Evolutionary conservation across 2,797 vertebrate species (phyloP), one percentile per base, ranked within the genome.

Genomic region (Sebastiscus albofasciatus): DNA sequence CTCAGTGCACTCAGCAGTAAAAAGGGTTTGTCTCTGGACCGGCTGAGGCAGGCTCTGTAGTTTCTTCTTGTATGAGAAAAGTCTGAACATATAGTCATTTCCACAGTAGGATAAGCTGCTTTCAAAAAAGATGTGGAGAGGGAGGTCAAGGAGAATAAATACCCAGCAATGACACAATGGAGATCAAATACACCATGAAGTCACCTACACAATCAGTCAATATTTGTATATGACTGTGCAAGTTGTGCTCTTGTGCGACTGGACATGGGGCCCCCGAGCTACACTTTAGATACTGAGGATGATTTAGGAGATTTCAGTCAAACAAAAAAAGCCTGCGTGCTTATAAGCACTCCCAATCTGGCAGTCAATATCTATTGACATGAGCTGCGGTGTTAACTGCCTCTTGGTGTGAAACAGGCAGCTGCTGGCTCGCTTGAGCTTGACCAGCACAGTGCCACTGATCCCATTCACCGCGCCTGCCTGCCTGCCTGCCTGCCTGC

Each of bases 311-410:
- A 86, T 75, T 77, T 66, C 89, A 68, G 86, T 92, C 90, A 93
- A 88, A 89, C 82, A 88, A 89, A 92, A 92, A 90, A 91, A 86
- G 76, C 71, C 72, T 29, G 59, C 59, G 59, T 73, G 54, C 73
- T 84, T 81, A 84, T 89, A 91, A 93, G 90, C 80, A 89, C 90
- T 91, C 76, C 82, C 73, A 88, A 91, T 94, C 88, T 90, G 88
- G 73, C 87, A 89, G 90, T 94, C 93, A 88, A 94, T 95, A 94
- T 93, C 87, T 93, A 93, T 94, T 90, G 92, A 94, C 93, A 90
- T 59, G 86, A 89, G 89, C 85, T 78, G 89, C 29, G 76, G 83
- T 82, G 91, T 90, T 93, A 94, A 93, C 89, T 75, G 89, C 80
- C 87, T 92, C 87, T 90, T 79, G 85, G 87, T 93, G 88, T 87